These are phyloP conservation scores for Struthio camelus DNA, from an alignment of 2,113 vertebrate species.

Conservation along the genomic window DNA sequence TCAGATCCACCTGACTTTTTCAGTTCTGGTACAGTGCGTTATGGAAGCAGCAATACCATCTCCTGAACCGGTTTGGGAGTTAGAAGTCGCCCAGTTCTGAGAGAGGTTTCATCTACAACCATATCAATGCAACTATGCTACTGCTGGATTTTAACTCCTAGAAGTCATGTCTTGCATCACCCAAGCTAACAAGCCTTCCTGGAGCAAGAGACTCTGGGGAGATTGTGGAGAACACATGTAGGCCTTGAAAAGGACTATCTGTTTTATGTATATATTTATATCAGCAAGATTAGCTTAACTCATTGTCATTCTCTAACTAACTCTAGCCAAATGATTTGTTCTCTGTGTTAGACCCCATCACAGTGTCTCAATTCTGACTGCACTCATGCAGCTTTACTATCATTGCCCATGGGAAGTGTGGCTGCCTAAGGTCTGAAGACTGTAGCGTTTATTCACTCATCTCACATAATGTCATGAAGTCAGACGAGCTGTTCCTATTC, in stretches of 20 bases:
- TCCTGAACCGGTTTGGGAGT: too few relatives aligned
- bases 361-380: neutral
- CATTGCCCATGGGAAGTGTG: neutral
- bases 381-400: neutral
- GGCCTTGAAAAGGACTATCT: neutral
- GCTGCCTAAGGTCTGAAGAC: neutral
- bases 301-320: neutral
- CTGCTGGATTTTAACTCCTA: neutral
- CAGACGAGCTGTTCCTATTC: neutral
- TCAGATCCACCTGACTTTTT: too few relatives aligned
- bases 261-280: neutral
- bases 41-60: too few relatives aligned
- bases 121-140: too few relatives aligned
- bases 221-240: neutral
- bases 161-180: neutral
- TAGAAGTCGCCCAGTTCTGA: too few relatives aligned
- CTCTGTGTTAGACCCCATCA: accelerated
- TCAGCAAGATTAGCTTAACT: neutral
- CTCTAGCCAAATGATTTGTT: neutral
- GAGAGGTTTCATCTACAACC: too few relatives aligned
- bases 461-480: neutral
- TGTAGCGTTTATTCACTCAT: neutral
- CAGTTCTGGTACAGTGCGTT: too few relatives aligned
- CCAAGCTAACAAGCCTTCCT: neutral
- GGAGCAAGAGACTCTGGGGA: neutral